phyloP scores from a whole-genome alignment of 2,888 invertebrate genomes.

The Epinotia bilunana region DNA sequence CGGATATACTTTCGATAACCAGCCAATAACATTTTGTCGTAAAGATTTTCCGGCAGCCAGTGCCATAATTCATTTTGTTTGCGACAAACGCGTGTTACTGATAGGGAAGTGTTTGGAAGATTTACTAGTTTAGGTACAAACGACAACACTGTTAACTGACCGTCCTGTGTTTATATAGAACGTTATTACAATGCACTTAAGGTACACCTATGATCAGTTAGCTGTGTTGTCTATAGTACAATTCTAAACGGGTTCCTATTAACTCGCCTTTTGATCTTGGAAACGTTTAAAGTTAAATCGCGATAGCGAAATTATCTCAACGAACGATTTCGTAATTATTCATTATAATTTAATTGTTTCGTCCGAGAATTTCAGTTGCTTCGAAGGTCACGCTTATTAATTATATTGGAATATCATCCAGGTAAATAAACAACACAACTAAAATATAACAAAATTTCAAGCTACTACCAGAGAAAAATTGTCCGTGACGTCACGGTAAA shows the following conservation, averaged over 20 bases:
- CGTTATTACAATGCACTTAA: no score
- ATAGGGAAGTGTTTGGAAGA: slow-evolving; percentile 47
- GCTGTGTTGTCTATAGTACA: no score
- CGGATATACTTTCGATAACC: slow-evolving; percentile 20
- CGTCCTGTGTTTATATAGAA: no score
- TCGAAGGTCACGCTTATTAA: not conserved
- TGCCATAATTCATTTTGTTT: slow-evolving; percentile 45
- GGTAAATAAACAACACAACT: no score
- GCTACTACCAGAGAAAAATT: no score
- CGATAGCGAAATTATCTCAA: not conserved
- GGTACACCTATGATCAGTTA: no score
- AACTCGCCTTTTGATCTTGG: slow-evolving; percentile 15
- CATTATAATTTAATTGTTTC: slow-evolving; percentile 8
- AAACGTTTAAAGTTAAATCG: slow-evolving; percentile 3
- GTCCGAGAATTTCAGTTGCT: not conserved
- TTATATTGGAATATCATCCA: not conserved
- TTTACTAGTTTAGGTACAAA: slow-evolving; percentile 46
- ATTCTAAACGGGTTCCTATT: slow-evolving; percentile 17
- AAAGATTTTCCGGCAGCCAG: slow-evolving; percentile 26
- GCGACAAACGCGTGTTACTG: slow-evolving; percentile 39
- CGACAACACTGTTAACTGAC: no score
- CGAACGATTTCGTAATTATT: slow-evolving; percentile 4
- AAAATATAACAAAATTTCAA: no score
- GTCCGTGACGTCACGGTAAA: no score
- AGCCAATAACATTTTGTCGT: slow-evolving; percentile 31